These are phyloP conservation scores for Drosophila cognata DNA, from an alignment of 2,888 invertebrate genomes.

Conservation along the genomic window DNA sequence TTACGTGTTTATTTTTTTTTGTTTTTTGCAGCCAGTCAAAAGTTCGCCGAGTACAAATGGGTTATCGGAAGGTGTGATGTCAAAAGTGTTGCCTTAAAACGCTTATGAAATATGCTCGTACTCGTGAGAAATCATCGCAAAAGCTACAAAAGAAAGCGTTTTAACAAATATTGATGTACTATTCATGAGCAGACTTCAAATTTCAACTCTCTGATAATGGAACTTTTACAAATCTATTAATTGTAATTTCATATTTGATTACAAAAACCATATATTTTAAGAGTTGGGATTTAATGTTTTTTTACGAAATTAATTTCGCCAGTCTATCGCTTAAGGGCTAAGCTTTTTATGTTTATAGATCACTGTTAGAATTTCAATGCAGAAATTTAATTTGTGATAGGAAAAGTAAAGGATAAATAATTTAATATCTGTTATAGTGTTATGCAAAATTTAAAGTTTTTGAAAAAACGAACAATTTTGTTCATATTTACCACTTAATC, in stretches of 20 bases:
- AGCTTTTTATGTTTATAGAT: not conserved
- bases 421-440: not conserved
- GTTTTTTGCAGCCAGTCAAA: not conserved
- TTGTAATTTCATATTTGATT: not conserved
- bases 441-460: not conserved
- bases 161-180: not conserved
- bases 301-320: not conserved
- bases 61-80: conserved; percentile 14
- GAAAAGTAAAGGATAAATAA: not conserved
- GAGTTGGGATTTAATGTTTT: not conserved
- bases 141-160: not conserved
- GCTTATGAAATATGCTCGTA: conserved; percentile 22
- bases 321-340: not conserved
- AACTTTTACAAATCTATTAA: not conserved
- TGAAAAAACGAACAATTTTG: too few relatives aligned
- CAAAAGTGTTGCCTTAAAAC: not conserved
- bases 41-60: conserved; percentile 3
- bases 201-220: not conserved
- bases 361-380: not conserved
- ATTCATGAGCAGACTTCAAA: not conserved
- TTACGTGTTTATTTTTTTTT: conserved; percentile 15
- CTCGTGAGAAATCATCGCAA: not conserved
- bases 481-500: not conserved
- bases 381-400: not conserved
- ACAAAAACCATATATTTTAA: not conserved